A percentile compares a stretch with the other conserved stretches of the same genome.
Conservation (phyloP, 2,797 vertebrate genomes). For the Anabas testudineus region DNA sequence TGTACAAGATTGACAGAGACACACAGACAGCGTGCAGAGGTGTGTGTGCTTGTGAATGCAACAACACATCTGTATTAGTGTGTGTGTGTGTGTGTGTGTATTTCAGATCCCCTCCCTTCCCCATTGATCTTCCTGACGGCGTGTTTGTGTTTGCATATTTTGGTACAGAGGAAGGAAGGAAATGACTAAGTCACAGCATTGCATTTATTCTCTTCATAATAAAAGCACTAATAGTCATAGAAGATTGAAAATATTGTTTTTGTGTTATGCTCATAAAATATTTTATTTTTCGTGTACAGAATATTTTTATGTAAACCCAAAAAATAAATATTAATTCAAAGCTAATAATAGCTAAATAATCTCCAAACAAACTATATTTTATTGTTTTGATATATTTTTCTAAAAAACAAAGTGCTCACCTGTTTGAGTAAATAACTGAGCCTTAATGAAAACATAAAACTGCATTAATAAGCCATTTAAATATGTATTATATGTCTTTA, state of each 20-base stretch:
- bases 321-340: neutral
- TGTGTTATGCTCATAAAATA: neutral
- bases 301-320: slow-evolving; percentile 19
- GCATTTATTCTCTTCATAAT: slow-evolving; percentile 30
- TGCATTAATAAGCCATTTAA: no score
- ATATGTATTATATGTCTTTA: no score
- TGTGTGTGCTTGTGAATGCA: slow-evolving; percentile 12
- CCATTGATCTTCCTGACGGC: slow-evolving; percentile 8
- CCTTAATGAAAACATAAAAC: no score
- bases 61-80: slow-evolving; percentile 39
- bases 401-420: neutral
- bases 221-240: slow-evolving; percentile 35
- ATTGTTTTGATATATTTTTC: neutral
- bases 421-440: no score
- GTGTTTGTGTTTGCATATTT: slow-evolving; percentile 44
- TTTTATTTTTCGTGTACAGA: slow-evolving; percentile 2
- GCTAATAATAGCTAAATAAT: slow-evolving; percentile 13
- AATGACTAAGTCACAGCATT: slow-evolving; percentile 42
- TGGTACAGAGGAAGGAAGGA: slow-evolving; percentile 39
- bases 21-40: neutral
- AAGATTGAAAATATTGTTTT: slow-evolving; percentile 19
- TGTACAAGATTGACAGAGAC: slow-evolving; percentile 1
- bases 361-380: neutral
- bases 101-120: slow-evolving; percentile 29
- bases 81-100: slow-evolving; percentile 25